Conservation (phyloP, 2,113 vertebrate species). For the Colossoma macropomum region DNA sequence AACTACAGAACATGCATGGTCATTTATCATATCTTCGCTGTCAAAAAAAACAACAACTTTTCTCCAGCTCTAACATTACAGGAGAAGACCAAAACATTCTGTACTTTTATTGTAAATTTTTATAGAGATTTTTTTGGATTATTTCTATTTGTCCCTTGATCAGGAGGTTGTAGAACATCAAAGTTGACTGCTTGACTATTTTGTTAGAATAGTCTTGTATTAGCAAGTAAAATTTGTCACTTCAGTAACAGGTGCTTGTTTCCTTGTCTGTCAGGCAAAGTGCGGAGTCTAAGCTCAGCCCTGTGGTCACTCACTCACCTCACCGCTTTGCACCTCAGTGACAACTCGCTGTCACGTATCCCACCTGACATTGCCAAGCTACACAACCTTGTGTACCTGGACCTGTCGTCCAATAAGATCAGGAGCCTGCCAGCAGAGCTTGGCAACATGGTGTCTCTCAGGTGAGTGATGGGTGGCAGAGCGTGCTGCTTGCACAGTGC, state of each 20-base stretch:
- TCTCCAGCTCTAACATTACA: no score
- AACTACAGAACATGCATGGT: not conserved
- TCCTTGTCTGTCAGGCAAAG: constrained; percentile 81
- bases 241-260: not conserved
- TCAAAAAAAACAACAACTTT: no score
- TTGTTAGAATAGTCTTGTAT: not conserved
- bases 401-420: constrained; percentile 98
- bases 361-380: constrained; percentile 99
- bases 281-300: constrained; percentile 92
- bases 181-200: not conserved
- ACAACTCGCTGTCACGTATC: constrained; percentile 96
- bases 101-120: no score
- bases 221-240: not conserved
- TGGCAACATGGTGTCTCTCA: constrained; percentile 99
- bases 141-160: no score
- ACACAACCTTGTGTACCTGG: constrained; percentile 97
- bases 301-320: constrained; percentile 97
- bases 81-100: no score
- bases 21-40: not conserved
- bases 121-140: no score
- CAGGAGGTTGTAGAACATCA: no score
- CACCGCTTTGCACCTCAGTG: constrained; percentile 96
- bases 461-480: constrained; percentile 70
- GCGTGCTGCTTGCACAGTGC: not conserved
- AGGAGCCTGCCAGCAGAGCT: constrained; percentile 98